phyloP scores from a whole-genome alignment of 2,113 vertebrate species.

The Silurus glanis region DNA sequence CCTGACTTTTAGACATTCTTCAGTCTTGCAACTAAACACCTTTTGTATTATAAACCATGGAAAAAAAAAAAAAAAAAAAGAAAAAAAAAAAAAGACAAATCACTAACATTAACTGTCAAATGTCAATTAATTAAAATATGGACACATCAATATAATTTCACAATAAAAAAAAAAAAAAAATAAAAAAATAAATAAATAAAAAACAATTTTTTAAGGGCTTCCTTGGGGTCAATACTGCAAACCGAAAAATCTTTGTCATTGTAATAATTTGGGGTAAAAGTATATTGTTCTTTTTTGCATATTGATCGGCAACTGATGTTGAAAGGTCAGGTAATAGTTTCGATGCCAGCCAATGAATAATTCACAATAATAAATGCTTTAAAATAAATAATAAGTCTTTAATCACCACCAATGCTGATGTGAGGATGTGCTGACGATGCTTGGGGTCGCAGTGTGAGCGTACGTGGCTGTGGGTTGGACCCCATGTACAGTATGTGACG shows the following conservation, averaged over 20 bases:
- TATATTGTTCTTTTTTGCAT: background rate
- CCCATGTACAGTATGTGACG: background rate
- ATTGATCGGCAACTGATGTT: background rate
- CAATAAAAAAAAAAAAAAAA: too few species aligned
- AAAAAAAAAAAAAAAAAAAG: too few species aligned
- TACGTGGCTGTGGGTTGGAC: background rate
- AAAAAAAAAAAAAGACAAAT: too few species aligned
- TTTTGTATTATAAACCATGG: background rate
- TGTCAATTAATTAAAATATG: too few species aligned
- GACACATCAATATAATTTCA: too few species aligned
- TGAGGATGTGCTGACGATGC: background rate
- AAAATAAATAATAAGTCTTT: background rate
- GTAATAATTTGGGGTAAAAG: background rate
- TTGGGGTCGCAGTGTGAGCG: background rate
- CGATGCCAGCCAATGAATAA: background rate
- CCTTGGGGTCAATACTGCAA: too few species aligned
- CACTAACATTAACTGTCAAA: too few species aligned
- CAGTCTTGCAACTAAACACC: background rate
- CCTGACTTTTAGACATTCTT: background rate
- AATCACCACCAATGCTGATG: background rate
- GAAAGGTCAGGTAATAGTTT: background rate
- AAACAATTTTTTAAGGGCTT: too few species aligned
- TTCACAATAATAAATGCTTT: background rate
- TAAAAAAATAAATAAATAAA: too few species aligned
- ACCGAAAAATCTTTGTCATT: background rate